Evolutionary conservation across 2,113 vertebrate genomes (phyloP), one percentile per base, ranked within the genome.

Genomic region (Anguilla rostrata): DNA sequence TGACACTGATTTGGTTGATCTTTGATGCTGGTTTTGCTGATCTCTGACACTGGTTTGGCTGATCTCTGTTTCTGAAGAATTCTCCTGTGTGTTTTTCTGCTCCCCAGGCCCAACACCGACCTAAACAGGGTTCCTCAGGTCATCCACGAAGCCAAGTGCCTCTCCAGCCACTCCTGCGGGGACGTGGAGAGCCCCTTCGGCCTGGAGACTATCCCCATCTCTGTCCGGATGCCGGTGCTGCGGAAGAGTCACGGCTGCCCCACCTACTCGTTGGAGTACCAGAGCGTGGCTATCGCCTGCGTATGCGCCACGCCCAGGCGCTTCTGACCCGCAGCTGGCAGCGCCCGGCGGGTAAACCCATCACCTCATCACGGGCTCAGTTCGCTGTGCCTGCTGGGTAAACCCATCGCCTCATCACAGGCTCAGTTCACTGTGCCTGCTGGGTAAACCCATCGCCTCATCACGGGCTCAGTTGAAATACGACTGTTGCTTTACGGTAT

Each of bases 81-180:
- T 4, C 26, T 79, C 12, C 86, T 39, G 46, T 18, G 89, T 82
- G 53, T 11, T 83, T 78, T 71, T 60, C 46, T 87, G 22, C 56
- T 34, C 87, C 53, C 15, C 92, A 96, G 95, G 53, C 90, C 95
- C 29, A 95, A 94, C 81, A 91, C 94, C 0, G 93, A 96, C 87
- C 12, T 95, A 90, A 88, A 95, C 88, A 90, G 95, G 0, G 92
- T 96, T 5, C 95, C 95, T 40, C 94, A 94, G 83, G 90, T 95
- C 57, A 94, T 96, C 87, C 91, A 93, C 5, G 94, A 95, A 90
- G 95, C 95, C 66, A 91, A 92, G 87, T 96, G 95, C 88, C 93
- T 94, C 49, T 91, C 89, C n/a, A 91, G 87, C 78, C 94, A 95
- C 90, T 92, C 92, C 26, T 95, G 95, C 84, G 85, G 82, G 22